A percentile compares a stretch with the other conserved stretches of the same genome.
Conservation (phyloP, 2,797 vertebrate species). For the Alosa sapidissima region DNA sequence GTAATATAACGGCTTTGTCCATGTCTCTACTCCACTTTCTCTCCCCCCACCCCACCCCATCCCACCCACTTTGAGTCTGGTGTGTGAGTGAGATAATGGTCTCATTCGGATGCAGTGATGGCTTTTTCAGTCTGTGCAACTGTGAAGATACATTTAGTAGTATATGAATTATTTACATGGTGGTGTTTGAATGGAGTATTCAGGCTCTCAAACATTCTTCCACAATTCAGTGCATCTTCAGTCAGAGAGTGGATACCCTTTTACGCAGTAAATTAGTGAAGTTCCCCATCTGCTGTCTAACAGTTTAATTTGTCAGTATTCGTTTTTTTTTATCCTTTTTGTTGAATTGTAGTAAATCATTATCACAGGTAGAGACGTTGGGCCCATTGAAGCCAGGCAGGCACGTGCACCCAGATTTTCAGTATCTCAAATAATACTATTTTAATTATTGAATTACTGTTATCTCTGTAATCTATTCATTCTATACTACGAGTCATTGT, state of each 20-base stretch:
- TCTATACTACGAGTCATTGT: no score
- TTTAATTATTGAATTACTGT: no score
- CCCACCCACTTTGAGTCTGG: neutral
- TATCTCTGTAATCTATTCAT: no score
- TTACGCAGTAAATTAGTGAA: neutral
- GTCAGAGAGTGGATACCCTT: neutral
- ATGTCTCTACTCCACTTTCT: neutral
- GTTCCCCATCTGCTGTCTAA: slow-evolving; percentile 2
- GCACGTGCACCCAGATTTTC: no score
- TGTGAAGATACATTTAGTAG: neutral
- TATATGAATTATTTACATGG: neutral
- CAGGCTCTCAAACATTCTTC: neutral
- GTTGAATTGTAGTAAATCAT: neutral
- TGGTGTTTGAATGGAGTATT: neutral
- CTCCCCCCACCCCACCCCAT: neutral
- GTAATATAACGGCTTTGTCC: neutral
- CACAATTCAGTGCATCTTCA: neutral
- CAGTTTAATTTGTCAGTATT: neutral
- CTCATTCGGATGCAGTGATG: neutral
- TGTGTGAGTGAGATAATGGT: neutral
- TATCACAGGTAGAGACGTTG: no score
- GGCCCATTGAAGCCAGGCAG: no score
- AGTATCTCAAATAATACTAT: no score
- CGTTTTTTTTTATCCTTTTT: neutral
- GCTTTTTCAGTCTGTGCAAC: neutral